phyloP scores from a whole-genome alignment of 2,888 invertebrate species.

The Coenonympha arcania region DNA sequence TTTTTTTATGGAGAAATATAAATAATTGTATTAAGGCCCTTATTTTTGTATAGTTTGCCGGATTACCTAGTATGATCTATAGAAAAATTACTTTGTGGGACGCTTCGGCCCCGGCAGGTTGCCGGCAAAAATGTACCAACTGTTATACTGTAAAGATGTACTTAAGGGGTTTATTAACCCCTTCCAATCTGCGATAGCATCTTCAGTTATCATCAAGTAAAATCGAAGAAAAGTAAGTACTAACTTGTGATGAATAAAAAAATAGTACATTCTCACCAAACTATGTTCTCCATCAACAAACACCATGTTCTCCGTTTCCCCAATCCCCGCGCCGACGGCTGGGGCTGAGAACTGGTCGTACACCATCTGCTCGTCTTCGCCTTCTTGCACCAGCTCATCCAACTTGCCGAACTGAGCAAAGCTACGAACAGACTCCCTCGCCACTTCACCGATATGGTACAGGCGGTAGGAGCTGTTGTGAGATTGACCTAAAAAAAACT shows the following conservation, averaged over 20 bases:
- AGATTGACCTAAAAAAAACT: conserved; percentile 79
- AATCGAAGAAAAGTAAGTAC: no score
- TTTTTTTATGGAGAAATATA: no score
- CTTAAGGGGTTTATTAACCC: no score
- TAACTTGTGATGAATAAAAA: neutral
- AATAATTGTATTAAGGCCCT: no score
- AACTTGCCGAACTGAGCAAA: conserved; percentile 90
- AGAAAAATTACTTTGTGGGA: conserved; percentile 23
- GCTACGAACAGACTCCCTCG: conserved; percentile 82
- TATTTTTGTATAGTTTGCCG: no score
- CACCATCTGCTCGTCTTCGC: conserved; percentile 78
- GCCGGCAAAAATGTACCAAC: no score
- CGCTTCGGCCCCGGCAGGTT: no score
- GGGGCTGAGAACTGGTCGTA: conserved; percentile 89
- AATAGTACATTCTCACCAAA: conserved; percentile 64
- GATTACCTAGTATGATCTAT: no score
- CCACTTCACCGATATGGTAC: conserved; percentile 83
- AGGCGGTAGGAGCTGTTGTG: conserved; percentile 86
- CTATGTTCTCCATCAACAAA: conserved; percentile 92
- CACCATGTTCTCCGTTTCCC: conserved; percentile 84
- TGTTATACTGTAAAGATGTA: no score
- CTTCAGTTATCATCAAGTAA: no score
- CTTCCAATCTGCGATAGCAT: no score
- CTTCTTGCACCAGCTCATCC: conserved; percentile 80
- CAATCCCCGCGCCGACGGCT: conserved; percentile 79